Percentiles rank a stretch among this genome's conserved stretches.
phyloP scores from a whole-genome alignment of 1,140 invertebrate species.

The Drosophila kikkawai region DNA sequence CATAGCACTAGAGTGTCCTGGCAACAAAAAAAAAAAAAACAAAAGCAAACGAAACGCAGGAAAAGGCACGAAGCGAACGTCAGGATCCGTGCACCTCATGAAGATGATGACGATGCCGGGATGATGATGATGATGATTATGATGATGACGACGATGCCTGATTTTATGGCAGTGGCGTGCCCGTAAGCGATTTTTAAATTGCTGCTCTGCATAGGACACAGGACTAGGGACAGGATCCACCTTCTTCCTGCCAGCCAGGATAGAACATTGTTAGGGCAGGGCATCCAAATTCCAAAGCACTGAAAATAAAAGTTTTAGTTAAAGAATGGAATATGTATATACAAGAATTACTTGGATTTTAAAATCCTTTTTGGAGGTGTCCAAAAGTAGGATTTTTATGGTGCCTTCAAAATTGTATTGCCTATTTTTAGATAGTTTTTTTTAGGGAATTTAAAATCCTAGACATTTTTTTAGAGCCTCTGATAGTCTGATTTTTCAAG shows the following conservation, averaged over 20 bases:
- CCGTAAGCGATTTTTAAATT: slow-evolving; percentile 77
- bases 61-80: slow-evolving; percentile 65
- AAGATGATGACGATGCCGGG: slow-evolving; percentile 54
- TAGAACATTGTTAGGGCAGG: slow-evolving; percentile 51
- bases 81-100: slow-evolving; percentile 39
- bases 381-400: no score
- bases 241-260: slow-evolving; percentile 27
- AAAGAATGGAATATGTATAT: no score
- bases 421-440: no score
- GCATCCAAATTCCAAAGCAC: slow-evolving; percentile 22
- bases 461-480: no score
- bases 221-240: slow-evolving; percentile 25
- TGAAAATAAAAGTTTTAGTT: background rate
- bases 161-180: slow-evolving; percentile 75
- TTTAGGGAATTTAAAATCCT: no score
- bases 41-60: slow-evolving; percentile 55
- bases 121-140: slow-evolving; percentile 34
- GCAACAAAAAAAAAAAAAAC: slow-evolving; percentile 18
- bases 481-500: no score
- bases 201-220: slow-evolving; percentile 66
- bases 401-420: no score
- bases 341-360: no score
- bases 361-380: no score
- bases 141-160: slow-evolving; percentile 63
- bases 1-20: background rate